Base-by-base conservation (phyloP, 2,888 invertebrate species). In the Tuta absoluta region DNA sequence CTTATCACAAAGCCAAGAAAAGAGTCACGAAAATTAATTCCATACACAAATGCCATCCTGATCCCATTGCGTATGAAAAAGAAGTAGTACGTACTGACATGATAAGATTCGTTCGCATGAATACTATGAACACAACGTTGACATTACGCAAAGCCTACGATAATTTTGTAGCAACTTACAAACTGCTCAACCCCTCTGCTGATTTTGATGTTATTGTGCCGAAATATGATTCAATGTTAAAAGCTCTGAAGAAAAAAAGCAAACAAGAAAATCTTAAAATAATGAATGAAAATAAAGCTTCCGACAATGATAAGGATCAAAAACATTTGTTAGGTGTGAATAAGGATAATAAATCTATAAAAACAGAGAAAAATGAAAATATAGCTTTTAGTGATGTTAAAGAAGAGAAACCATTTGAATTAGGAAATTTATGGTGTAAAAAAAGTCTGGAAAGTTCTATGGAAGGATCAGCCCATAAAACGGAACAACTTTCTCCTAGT, bases 1-100 rank as follows among this genome's bases (percentile, higher is more conserved):
- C 28, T 37, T 57, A 57, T 33, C n/a, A 57, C 33, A 14, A 57
- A 10, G 33, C 10, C 3, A 33, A 7, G 17, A 57, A 57, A 19
- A 33, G 14, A 33, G 33, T 57, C 19, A n/a, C 17, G 4, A 28
- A 57, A 28, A 37, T 57, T 23, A 23, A 53, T 23, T 1, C 38
- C 33, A 17, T 28, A 3, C 57, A 57, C 11, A 33, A 17, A 14
- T 57, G 57, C 17, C 17, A 17, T 14, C 57, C 57, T 17, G 57
- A 57, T 33, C 33, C 24, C n/a, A n/a, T 33, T 17, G 28, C 28
- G n/a, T 57, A 37, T 19, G 57, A 57, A 57, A 57, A 57, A 37
- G 57, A 57, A 57, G 14, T 19, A 28, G 24, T 19, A n/a, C 17
- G 33, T 33, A 4, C 8, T 14, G 51, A 53, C 4, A 12, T 53